Base-by-base conservation (phyloP, 1,140 invertebrate genomes). In the Caenorhabditis briggsae region DNA sequence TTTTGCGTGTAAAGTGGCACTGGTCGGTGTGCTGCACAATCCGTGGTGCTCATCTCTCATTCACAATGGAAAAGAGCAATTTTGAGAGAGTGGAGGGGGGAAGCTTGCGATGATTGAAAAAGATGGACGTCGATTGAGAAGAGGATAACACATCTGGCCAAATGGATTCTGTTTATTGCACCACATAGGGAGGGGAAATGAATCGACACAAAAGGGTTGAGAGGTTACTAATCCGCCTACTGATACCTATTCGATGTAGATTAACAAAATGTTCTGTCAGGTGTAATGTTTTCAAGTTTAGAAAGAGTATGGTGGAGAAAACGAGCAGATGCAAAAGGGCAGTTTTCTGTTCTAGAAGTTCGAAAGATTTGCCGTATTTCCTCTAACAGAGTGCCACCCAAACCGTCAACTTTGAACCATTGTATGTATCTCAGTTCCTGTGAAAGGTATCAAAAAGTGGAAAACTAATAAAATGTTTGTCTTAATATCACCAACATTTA, bases 141-240 rank as follows among this genome's bases (percentile, higher is more conserved):
- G 70, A 50, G 70, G 70, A 78, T 78, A 78, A 50, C 70, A 25
- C 70, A 78, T 78, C 70, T 78, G 70, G 70, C 70, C 70, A 78
- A 78, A 78, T 41, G 18, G 46, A 78, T 50, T 43, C 41, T 78
- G 70, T 78, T 78, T 78, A 78, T 78, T 78, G 70, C 46, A 50
- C 18, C 41, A 14, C 50, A 20, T 78, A 50, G n/a, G 2, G 7
- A 46, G 8, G 20, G 46, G n/a, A 11, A 14, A 14, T 25, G 25
- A 61, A 18, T 8, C 59, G 59, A 25, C 18, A 78, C 7, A 50
- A 50, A n/a, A 78, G 46, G 20, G n/a, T 18, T n/a, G 53, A 46
- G n/a, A 46, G 70, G 9, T 11, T 9, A 12, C 3, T 78, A 78
- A 78, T 78, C 70, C 46, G 33, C 16, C 11, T 20, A 78, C 33